These are phyloP conservation scores for Dinocampus coccinellae DNA, from an alignment of 2,888 invertebrate genomes.

Conservation along the genomic window DNA sequence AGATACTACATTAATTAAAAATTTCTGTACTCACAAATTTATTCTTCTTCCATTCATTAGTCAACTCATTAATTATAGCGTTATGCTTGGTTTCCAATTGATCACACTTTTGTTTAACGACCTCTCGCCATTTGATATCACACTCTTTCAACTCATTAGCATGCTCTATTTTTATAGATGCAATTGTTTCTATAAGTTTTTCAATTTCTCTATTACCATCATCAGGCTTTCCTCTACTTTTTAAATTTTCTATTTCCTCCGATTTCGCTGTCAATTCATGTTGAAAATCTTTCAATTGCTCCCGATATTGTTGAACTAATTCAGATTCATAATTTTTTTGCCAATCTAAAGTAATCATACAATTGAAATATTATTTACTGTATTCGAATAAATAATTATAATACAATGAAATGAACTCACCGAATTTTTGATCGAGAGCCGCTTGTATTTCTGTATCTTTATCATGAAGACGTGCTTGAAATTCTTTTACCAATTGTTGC, in stretches of 20 bases:
- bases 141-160: slow-evolving; percentile 58
- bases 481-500: slow-evolving; percentile 65
- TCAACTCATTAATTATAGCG: slow-evolving; percentile 61
- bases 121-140: slow-evolving; percentile 63
- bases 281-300: slow-evolving; percentile 64
- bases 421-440: slow-evolving; percentile 64
- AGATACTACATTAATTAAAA: background rate
- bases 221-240: slow-evolving; percentile 51
- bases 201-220: slow-evolving; percentile 42
- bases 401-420: slow-evolving; percentile 45
- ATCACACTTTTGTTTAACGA: slow-evolving; percentile 56
- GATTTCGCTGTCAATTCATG: slow-evolving; percentile 63
- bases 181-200: slow-evolving; percentile 50
- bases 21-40: slow-evolving; percentile 58
- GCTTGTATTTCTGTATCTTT: slow-evolving; percentile 65
- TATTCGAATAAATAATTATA: background rate
- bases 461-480: slow-evolving; percentile 65
- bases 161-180: slow-evolving; percentile 56
- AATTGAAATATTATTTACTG: background rate
- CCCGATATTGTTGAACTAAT: slow-evolving; percentile 62
- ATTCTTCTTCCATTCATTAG: slow-evolving; percentile 67
- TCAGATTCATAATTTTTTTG: slow-evolving; percentile 64
- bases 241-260: slow-evolving; percentile 61
- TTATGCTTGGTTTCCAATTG: slow-evolving; percentile 59
- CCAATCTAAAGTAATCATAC: slow-evolving; percentile 51